Conservation (phyloP, 2,888 invertebrate species). For the Drosophila imparisetae region DNA sequence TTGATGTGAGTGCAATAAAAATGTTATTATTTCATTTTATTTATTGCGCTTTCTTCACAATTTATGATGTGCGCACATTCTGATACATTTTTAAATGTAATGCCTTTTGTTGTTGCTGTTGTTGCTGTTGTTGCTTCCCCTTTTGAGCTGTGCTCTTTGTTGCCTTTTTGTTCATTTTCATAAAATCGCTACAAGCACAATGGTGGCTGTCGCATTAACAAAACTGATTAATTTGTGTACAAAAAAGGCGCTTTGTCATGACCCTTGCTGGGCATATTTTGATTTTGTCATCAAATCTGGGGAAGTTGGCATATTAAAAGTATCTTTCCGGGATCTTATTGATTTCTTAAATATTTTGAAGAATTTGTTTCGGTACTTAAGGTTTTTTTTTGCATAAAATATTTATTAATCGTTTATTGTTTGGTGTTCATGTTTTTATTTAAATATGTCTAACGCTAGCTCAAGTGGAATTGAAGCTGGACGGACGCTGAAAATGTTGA, state of each 20-base stretch:
- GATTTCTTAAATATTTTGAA: background rate
- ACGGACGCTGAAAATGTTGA: background rate
- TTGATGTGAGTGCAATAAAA: constrained; percentile 75
- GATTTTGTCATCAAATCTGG: constrained; percentile 5
- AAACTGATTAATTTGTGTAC: constrained; percentile 67
- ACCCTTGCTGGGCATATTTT: background rate
- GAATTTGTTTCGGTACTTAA: background rate
- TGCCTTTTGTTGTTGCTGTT: background rate
- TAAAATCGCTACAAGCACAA: constrained; percentile 52
- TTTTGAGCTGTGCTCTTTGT: background rate
- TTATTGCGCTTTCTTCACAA: constrained; percentile 79
- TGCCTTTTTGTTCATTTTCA: constrained; percentile 64
- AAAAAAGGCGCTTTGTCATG: constrained; percentile 44
- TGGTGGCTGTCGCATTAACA: constrained; percentile 44
- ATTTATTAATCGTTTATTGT: background rate
- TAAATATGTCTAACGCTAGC: background rate
- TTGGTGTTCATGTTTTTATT: background rate
- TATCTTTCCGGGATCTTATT: background rate
- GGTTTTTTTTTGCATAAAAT: background rate
- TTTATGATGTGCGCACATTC: constrained; percentile 80
- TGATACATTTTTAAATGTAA: constrained; percentile 72
- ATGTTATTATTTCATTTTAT: constrained; percentile 82
- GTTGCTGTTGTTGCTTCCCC: background rate
- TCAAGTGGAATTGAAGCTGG: background rate
- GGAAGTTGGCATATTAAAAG: background rate